phyloP scores from a whole-genome alignment of 2,888 invertebrate genomes.

The Pemphredon lugubris region DNA sequence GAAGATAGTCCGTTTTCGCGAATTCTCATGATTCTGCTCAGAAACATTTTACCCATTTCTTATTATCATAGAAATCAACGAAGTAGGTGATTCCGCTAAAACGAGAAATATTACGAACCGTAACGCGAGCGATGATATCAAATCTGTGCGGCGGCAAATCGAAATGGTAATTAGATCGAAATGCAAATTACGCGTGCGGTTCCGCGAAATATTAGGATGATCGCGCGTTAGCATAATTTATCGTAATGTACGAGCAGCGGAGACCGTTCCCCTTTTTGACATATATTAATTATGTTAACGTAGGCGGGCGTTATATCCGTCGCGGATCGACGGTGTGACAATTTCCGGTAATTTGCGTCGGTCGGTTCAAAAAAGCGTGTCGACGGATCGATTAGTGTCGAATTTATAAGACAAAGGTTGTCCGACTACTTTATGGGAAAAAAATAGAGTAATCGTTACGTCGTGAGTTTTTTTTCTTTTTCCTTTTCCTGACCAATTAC shows the following conservation, averaged over 20 bases:
- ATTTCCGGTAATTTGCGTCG: not conserved
- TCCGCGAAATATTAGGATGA: constrained; percentile 40
- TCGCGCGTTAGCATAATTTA: constrained; percentile 36
- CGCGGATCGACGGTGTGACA: not conserved
- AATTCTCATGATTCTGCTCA: no score
- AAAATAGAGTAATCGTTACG: no score
- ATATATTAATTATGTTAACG: not conserved
- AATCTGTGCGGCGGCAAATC: constrained; percentile 25
- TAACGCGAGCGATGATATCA: no score
- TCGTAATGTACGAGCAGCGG: not conserved
- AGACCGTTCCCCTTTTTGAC: not conserved
- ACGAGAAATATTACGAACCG: no score
- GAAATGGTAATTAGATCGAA: constrained; percentile 41
- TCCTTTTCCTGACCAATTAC: not conserved
- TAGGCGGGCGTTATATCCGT: not conserved
- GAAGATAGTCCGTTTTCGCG: no score
- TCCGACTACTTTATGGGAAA: not conserved
- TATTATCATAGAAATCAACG: no score
- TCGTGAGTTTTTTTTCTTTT: not conserved
- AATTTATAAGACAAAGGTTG: not conserved
- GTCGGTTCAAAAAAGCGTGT: no score
- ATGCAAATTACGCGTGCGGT: constrained; percentile 27
- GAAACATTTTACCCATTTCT: no score
- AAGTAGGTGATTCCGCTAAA: no score
- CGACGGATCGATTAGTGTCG: no score